phyloP scores from a whole-genome alignment of 2,113 vertebrate genomes.

The Sisor rabdophorus region DNA sequence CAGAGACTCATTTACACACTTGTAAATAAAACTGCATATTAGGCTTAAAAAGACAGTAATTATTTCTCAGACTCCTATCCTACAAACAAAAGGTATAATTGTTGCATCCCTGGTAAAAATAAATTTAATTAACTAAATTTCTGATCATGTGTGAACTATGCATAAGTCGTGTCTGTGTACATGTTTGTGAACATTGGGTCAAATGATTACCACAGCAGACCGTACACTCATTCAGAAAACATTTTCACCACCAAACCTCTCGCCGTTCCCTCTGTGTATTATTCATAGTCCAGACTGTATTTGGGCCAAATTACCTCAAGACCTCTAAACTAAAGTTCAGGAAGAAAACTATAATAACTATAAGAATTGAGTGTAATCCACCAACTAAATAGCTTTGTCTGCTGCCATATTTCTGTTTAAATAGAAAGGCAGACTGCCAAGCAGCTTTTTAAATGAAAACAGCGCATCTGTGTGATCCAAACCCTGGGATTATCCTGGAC shows the following conservation, averaged over 20 bases:
- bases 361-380: constrained; percentile 27
- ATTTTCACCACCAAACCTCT: constrained; percentile 11
- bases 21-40: too few relatives aligned
- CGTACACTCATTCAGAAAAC: background rate
- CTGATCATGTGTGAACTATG: too few relatives aligned
- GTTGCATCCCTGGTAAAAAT: too few relatives aligned
- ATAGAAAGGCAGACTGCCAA: constrained; percentile 16
- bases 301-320: constrained; percentile 25
- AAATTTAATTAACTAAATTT: too few relatives aligned
- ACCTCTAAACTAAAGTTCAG: constrained; percentile 26
- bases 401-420: constrained; percentile 23
- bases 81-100: too few relatives aligned
- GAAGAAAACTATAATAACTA: constrained; percentile 38
- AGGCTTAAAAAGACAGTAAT: too few relatives aligned
- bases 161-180: too few relatives aligned
- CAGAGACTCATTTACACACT: too few relatives aligned
- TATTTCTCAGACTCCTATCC: too few relatives aligned
- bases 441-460: constrained; percentile 21
- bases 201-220: background rate
- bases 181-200: too few relatives aligned
- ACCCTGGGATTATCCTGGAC: constrained; percentile 15
- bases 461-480: constrained; percentile 9
- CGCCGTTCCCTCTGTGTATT: constrained; percentile 3
- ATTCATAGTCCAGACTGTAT: constrained; percentile 25
- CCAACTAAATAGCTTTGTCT: constrained; percentile 25